A percentile compares a stretch with the other conserved stretches of the same genome.
phyloP scores from a whole-genome alignment of 2,113 vertebrate genomes.

The Xerus inauris region DNA sequence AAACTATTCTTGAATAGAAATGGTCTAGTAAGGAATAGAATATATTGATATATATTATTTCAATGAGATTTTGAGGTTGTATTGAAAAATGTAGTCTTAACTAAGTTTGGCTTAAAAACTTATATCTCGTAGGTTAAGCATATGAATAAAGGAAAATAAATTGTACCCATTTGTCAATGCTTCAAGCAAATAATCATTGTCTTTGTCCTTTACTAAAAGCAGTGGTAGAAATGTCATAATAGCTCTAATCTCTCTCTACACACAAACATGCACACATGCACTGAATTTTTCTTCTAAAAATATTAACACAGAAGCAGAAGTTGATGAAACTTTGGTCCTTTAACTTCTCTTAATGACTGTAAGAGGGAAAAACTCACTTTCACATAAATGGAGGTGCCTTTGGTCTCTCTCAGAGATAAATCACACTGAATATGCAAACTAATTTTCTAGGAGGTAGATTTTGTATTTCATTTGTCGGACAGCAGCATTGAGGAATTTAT shows the following conservation, averaged over 20 bases:
- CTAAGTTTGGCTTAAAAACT: neutral
- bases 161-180: neutral
- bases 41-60: neutral
- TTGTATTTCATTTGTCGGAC: slow-evolving; percentile 52
- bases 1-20: slow-evolving; percentile 17
- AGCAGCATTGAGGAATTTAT: slow-evolving; percentile 38
- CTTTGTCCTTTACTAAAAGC: slow-evolving; percentile 27
- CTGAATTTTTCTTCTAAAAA: slow-evolving; percentile 41
- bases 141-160: slow-evolving; percentile 18
- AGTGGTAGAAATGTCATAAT: neutral
- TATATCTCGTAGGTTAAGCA: neutral
- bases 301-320: neutral
- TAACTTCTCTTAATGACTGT: slow-evolving; percentile 6
- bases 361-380: slow-evolving; percentile 1
- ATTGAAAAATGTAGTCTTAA: neutral
- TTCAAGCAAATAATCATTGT: slow-evolving; percentile 35
- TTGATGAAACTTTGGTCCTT: neutral
- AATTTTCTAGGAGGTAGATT: neutral
- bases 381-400: slow-evolving; percentile 24
- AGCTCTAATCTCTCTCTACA: too few relatives aligned
- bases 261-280: too few relatives aligned
- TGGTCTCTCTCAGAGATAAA: slow-evolving; percentile 7
- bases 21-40: neutral
- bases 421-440: neutral
- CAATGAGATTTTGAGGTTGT: neutral